Evolutionary conservation across 2,888 invertebrate species (phyloP).

Genomic region (Drymonia ruficornis): DNA sequence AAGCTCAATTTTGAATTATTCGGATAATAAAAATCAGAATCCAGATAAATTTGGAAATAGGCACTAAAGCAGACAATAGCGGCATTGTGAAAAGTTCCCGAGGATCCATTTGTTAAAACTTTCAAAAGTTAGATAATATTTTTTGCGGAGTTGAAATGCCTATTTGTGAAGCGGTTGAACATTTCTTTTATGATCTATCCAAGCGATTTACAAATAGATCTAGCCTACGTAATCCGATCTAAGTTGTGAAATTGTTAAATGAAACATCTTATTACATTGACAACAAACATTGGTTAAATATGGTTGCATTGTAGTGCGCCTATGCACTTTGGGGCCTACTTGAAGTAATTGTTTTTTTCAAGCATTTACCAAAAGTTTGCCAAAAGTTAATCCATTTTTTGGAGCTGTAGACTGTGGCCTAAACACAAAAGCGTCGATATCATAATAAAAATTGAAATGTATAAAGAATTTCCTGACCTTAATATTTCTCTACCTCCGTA

Average conservation of each 20-base stretch:
- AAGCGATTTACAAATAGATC: background rate
- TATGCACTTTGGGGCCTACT: too few relatives aligned
- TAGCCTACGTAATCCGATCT: too few relatives aligned
- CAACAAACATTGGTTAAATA: too few relatives aligned
- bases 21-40: background rate
- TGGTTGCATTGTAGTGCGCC: too few relatives aligned
- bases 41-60: background rate
- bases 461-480: conserved; percentile 5
- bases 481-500: background rate
- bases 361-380: too few relatives aligned
- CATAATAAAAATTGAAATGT: too few relatives aligned
- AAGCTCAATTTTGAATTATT: background rate
- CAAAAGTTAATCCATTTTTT: too few relatives aligned
- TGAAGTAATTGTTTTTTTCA: too few relatives aligned
- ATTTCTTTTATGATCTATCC: conserved; percentile 3
- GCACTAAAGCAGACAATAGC: conserved; percentile 2
- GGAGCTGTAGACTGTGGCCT: too few relatives aligned
- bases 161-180: background rate
- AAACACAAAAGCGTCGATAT: too few relatives aligned
- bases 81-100: background rate
- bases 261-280: too few relatives aligned
- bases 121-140: conserved; percentile 15
- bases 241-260: too few relatives aligned
- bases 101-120: background rate
- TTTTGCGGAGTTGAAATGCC: conserved; percentile 4